Evolutionary conservation across 2,888 invertebrate species (phyloP), one percentile per base, ranked within the genome.

Genomic region (Lottia scabra): DNA sequence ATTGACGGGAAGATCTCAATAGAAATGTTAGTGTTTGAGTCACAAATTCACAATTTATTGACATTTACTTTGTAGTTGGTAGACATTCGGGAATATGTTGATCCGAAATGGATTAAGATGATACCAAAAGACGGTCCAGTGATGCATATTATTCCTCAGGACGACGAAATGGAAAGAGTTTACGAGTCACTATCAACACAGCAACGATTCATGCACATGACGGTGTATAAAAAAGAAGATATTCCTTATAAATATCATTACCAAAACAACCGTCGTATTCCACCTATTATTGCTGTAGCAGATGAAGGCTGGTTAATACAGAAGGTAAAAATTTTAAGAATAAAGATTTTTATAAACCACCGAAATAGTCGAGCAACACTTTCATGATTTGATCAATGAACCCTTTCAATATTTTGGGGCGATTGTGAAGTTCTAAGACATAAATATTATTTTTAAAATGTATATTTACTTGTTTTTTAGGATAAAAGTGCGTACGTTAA

Each of bases 201-300:
- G 4, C 56, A 72, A 30, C 73, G 75, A 6, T 71, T 74, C 0
- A 69, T 75, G 13, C 76, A 84, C 70, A 79, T 87, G 75, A 80
- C 71, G 4, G 92, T 93, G 12, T 94, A 92, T 81, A 91, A 89
- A 79, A 92, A 92, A 80, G 72, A 74, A 38, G 72, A 77, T 10
- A 75, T 77, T 12, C 78, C 92, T 0, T 88, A 90, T 5, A 79
- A 83, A 26, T 94, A 93, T 92, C 92, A 93, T 85, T 93, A 92
- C 80, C 91, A 90, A 69, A 91, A 93, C 77, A 92, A 92, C 81
- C 82, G 89, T 13, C 89, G 94, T 67, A 90, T 93, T 16, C 92
- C 92, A 27, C 92, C 93, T 0, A 92, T 94, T 75, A 89, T 94
- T 67, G 89, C 92, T 0, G 89, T 93, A 44, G 93, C 94, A 0